These are phyloP conservation scores for Meganola albula DNA, from an alignment of 2,888 invertebrate species.

Conservation along the genomic window DNA sequence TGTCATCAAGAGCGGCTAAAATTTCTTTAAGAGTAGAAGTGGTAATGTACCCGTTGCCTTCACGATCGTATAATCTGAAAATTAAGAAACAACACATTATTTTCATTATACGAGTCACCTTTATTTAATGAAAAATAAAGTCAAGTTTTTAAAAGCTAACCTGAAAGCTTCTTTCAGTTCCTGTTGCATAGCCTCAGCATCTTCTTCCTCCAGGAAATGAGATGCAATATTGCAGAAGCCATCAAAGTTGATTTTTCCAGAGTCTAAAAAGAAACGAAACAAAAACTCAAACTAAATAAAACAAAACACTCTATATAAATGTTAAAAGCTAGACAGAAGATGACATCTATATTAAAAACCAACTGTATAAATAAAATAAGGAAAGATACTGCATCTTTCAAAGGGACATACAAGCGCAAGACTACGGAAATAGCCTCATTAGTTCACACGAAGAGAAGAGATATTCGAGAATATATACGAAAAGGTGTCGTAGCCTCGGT, in stretches of 20 bases:
- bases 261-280: too few species aligned
- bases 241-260: slow-evolving; percentile 95
- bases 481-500: slow-evolving; percentile 48
- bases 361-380: slow-evolving; percentile 39
- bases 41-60: slow-evolving; percentile 96
- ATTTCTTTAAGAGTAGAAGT: slow-evolving; percentile 95
- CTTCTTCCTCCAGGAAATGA: slow-evolving; percentile 96
- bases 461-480: slow-evolving; percentile 57
- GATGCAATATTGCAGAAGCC: slow-evolving; percentile 95
- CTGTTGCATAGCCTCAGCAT: slow-evolving; percentile 96
- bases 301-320: too few species aligned
- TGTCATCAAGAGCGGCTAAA: slow-evolving; percentile 94
- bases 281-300: too few species aligned
- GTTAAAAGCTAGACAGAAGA: too few species aligned
- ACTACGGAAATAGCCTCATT: slow-evolving; percentile 61
- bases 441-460: slow-evolving; percentile 58
- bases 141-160: slow-evolving; percentile 34
- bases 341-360: too few species aligned
- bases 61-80: slow-evolving; percentile 92
- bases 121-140: too few species aligned
- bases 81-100: too few species aligned
- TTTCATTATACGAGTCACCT: too few species aligned
- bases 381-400: slow-evolving; percentile 35
- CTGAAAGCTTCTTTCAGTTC: slow-evolving; percentile 98
- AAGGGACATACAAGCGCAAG: slow-evolving; percentile 30